A percentile compares a stretch with the other conserved stretches of the same genome.
Conservation (phyloP, 2,113 vertebrate species). For the Triplophysa tibetana region DNA sequence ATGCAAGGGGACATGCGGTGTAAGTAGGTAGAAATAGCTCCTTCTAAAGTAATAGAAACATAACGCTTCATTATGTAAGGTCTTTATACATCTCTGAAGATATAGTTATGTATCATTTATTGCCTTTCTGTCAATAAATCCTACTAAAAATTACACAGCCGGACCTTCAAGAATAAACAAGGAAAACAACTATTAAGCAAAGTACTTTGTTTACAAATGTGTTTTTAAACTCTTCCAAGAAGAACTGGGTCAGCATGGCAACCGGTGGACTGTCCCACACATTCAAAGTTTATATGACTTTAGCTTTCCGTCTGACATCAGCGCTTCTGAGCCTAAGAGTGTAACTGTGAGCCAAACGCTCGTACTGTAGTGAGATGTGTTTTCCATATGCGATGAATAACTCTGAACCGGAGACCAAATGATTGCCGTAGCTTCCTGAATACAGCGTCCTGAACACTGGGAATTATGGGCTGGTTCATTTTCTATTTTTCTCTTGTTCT, state of each 20-base stretch:
- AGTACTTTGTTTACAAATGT: no score
- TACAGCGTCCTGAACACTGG: slow-evolving; percentile 44
- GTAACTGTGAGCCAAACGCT: slow-evolving; percentile 39
- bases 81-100: no score
- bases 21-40: no score
- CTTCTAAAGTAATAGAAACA: no score
- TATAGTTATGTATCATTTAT: no score
- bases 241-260: slow-evolving; percentile 53
- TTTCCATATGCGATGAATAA: slow-evolving; percentile 66
- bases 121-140: no score
- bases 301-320: slow-evolving; percentile 35
- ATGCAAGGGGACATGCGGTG: no score
- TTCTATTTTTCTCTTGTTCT: slow-evolving; percentile 8
- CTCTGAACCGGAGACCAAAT: slow-evolving; percentile 56
- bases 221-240: slow-evolving; percentile 32
- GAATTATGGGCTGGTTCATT: slow-evolving; percentile 23
- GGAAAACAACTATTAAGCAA: no score
- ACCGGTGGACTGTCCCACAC: slow-evolving; percentile 23
- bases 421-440: slow-evolving; percentile 54
- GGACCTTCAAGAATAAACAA: no score
- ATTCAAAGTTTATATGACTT: slow-evolving; percentile 14
- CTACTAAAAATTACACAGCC: no score
- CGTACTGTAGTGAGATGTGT: slow-evolving; percentile 59
- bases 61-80: no score
- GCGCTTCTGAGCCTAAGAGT: slow-evolving; percentile 4